Conservation (phyloP, 1,140 invertebrate species). For the Drosophila arawakana region DNA sequence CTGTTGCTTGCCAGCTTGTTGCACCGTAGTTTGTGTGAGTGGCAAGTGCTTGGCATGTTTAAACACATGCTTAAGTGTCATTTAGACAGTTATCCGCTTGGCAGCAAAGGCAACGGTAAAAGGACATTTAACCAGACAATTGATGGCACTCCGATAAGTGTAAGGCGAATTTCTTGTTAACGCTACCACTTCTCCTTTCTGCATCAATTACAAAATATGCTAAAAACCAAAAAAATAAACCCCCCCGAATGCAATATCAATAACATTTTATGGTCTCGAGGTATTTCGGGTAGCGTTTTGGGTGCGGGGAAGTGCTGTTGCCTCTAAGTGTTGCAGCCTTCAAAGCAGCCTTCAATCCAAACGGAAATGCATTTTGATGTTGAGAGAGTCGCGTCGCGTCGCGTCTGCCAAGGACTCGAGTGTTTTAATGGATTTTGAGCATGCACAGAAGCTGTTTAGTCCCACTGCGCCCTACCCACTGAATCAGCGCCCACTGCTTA, state of each 20-base stretch:
- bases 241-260: slow-evolving; percentile 69
- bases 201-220: slow-evolving; percentile 80
- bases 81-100: slow-evolving; percentile 77
- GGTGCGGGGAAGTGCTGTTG: slow-evolving; percentile 5
- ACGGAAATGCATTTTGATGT: slow-evolving; percentile 76
- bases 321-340: slow-evolving; percentile 76
- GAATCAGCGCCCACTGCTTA: background rate
- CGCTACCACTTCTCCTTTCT: background rate
- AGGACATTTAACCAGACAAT: slow-evolving; percentile 68
- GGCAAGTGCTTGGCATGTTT: slow-evolving; percentile 80
- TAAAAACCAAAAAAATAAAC: slow-evolving; percentile 51
- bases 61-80: slow-evolving; percentile 81
- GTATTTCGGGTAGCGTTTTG: background rate
- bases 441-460: slow-evolving; percentile 54
- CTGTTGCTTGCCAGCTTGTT: slow-evolving; percentile 48
- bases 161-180: slow-evolving; percentile 16
- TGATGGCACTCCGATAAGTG: slow-evolving; percentile 67
- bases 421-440: slow-evolving; percentile 78
- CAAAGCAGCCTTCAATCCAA: slow-evolving; percentile 71
- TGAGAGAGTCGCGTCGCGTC: slow-evolving; percentile 52
- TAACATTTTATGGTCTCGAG: slow-evolving; percentile 67
- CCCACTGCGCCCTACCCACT: too few species aligned
- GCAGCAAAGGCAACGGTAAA: slow-evolving; percentile 7
- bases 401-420: slow-evolving; percentile 67
- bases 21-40: slow-evolving; percentile 68